Evolutionary conservation across 2,113 vertebrate genomes (phyloP), one percentile per base, ranked within the genome.

Genomic region (Elanus axillaris): DNA sequence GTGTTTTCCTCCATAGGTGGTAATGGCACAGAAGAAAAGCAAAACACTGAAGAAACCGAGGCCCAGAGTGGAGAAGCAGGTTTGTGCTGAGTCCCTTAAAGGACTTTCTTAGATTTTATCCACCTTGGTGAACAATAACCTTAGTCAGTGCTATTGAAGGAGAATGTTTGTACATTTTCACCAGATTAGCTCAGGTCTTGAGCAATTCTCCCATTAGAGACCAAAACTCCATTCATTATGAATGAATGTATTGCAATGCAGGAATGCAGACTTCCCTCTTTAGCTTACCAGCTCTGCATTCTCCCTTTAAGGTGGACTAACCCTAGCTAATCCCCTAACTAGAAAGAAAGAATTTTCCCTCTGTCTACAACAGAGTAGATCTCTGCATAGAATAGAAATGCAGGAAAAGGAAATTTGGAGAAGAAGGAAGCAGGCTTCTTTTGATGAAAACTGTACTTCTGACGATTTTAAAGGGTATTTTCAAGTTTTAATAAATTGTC

Each of bases 21-120:
- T 86, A 94, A 88, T 1, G 22, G 63, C 62, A 38, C 93, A 36
- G 97, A 88, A 38, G 96, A 96, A 63, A 97, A 97, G 48, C 91
- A 34, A 86, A 96, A 45, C 47, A 17, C 11, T 0, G 84, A 98
- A 88, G 98, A 97, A 88, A 87, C 18, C 1, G 91, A 98, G 88
- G 93, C 58, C 48, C 93, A 91, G 86, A 96, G 89, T 79, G 85
- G 26, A 97, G 98, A 97, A 93, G 60, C 96, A 98, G 98, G 98
- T 98, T 93, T 88, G 97, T 97, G 77, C 91, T 3, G 27, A 73
- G 88, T 91, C 92, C 75, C 86, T 96, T 97, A 91, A 96, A 95
- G 84, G 50, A 48, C 77, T 96, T 72, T 62, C 73, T 78, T 85
- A 56, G 77, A 67, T 86, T 95, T 96, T 91, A 79, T 97, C 80